Evolutionary conservation across 1,140 invertebrate genomes (phyloP).

Genomic region (Melanaphis sacchari): DNA sequence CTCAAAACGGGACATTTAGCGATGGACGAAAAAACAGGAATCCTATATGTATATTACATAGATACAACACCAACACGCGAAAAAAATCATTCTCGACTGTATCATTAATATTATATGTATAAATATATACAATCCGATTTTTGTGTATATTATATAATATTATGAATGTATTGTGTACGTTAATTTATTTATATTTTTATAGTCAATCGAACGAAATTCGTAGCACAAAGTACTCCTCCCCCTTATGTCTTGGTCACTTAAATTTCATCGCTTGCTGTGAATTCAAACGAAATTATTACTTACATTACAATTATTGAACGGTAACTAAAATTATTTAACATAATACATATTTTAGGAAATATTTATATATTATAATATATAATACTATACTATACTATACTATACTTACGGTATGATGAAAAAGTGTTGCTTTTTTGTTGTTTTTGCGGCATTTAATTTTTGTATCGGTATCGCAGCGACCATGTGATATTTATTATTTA

Average conservation of each 20-base stretch:
- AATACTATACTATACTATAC: neutral
- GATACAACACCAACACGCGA: neutral
- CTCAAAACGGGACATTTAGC: constrained; percentile 69
- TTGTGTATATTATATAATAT: neutral
- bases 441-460: constrained; percentile 28
- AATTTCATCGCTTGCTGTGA: neutral
- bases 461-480: neutral
- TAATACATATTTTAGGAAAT: neutral
- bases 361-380: neutral
- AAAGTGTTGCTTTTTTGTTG: constrained; percentile 12
- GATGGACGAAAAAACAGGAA: neutral
- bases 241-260: neutral
- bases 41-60: neutral
- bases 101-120: neutral
- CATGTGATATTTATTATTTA: constrained; percentile 47
- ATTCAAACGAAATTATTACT: neutral
- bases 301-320: neutral
- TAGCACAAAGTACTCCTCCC: neutral
- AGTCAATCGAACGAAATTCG: neutral
- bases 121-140: neutral
- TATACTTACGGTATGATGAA: neutral
- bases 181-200: constrained; percentile 1
- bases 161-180: neutral
- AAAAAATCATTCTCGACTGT: neutral
- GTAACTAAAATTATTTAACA: neutral